Conservation (phyloP, 2,113 vertebrate species). For the Myrmecophaga tridactyla region DNA sequence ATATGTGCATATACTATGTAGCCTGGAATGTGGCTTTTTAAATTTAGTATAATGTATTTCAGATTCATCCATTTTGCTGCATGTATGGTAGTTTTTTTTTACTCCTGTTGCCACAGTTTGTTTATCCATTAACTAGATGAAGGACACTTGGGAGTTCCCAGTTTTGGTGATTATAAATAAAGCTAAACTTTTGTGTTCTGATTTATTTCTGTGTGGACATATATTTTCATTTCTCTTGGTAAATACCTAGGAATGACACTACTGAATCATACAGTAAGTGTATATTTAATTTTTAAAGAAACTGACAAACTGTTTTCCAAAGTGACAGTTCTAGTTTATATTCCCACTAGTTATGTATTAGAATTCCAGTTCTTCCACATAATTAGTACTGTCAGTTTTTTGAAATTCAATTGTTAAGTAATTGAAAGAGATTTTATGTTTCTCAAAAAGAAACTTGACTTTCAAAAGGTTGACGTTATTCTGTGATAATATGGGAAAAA, state of each 20-base stretch:
- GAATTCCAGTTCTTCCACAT: not conserved
- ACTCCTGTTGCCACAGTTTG: not conserved
- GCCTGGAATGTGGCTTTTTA: not conserved
- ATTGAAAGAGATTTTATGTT: conserved; percentile 19
- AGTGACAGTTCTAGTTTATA: not conserved
- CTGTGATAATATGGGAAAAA: not conserved
- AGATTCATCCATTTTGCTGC: not conserved
- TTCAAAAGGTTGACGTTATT: conserved; percentile 31
- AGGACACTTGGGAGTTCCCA: not conserved
- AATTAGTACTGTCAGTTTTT: not conserved
- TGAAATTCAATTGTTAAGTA: conserved; percentile 4
- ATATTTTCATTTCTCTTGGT: conserved; percentile 11
- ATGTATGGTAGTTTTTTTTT: conserved; percentile 1
- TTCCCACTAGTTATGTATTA: not conserved
- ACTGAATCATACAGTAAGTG: not conserved
- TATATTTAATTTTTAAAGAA: conserved; percentile 15
- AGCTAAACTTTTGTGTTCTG: not conserved
- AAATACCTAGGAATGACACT: not conserved
- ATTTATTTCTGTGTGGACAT: not conserved
- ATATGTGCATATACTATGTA: not conserved
- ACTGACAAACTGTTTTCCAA: not conserved
- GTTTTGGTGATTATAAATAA: not conserved
- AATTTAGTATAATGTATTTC: not conserved
- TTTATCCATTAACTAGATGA: not conserved
- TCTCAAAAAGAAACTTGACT: conserved; percentile 41